Percentiles rank a stretch among this genome's conserved stretches.
Conservation (phyloP, 2,113 vertebrate genomes). For the Gavialis gangeticus region DNA sequence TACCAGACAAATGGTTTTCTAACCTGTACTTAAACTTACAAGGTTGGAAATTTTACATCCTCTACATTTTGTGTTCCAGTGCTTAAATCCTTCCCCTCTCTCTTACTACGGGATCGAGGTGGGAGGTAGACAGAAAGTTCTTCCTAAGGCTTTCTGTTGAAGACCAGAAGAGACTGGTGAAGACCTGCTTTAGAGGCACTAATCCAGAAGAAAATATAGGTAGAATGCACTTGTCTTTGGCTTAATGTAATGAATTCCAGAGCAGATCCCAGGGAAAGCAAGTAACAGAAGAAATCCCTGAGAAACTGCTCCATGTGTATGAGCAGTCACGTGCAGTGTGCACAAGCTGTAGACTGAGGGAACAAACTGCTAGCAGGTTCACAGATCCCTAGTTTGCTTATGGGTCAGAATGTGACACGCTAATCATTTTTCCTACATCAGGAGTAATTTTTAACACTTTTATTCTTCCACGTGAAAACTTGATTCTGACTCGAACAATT, state of each 20-base stretch:
- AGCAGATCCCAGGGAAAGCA: neutral
- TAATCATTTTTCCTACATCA: neutral
- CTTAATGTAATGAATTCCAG: neutral
- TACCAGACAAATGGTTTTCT: no score
- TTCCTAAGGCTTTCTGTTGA: no score
- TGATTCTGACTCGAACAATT: neutral
- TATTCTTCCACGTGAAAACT: neutral
- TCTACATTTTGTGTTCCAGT: no score
- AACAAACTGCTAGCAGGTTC: neutral
- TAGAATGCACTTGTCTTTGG: neutral
- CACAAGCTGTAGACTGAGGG: neutral
- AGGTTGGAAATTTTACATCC: no score
- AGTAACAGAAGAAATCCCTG: neutral
- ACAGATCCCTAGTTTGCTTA: neutral
- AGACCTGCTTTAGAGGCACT: neutral
- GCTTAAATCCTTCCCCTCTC: no score
- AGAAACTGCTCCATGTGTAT: neutral
- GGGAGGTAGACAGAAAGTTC: no score
- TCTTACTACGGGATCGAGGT: no score
- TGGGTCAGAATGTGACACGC: neutral
- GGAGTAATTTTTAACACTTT: neutral
- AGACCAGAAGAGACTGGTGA: neutral
- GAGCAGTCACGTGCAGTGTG: neutral
- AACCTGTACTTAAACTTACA: no score
- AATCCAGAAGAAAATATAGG: neutral